phyloP scores from a whole-genome alignment of 2,797 vertebrate species.

The Hapalemur alaotrensis region DNA sequence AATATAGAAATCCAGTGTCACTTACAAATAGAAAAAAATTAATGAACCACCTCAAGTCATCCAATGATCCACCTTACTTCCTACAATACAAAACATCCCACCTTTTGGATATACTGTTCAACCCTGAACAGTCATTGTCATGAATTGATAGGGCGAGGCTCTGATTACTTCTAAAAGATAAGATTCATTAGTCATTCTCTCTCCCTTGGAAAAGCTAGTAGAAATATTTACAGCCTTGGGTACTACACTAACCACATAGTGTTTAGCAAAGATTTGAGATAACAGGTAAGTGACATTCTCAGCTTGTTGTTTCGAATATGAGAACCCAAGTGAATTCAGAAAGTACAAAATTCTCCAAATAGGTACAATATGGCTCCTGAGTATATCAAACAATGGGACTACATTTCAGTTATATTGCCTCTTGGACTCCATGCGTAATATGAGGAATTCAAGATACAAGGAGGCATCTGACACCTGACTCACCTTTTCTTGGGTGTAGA shows the following conservation, averaged over 20 bases:
- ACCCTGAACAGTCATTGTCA: background rate
- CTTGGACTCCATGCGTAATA: background rate
- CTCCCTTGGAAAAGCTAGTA: background rate
- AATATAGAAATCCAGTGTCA: background rate
- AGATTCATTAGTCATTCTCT: background rate
- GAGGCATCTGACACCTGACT: background rate
- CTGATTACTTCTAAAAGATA: background rate
- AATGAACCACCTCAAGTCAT: background rate
- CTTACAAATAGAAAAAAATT: background rate
- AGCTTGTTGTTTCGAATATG: background rate
- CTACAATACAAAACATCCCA: background rate
- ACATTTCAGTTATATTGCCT: background rate
- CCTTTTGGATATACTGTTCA: background rate
- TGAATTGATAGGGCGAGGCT: background rate
- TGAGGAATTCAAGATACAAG: background rate
- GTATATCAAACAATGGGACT: background rate
- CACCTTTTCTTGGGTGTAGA: background rate
- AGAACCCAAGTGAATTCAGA: slow-evolving; percentile 11
- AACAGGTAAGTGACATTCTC: background rate
- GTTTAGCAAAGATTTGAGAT: background rate
- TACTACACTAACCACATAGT: background rate
- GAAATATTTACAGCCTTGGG: background rate
- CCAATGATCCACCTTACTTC: background rate
- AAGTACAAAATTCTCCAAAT: background rate
- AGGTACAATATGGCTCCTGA: background rate